These are phyloP conservation scores for Callyntrura sp. DNA, from an alignment of 2,888 invertebrate genomes.

Conservation along the genomic window DNA sequence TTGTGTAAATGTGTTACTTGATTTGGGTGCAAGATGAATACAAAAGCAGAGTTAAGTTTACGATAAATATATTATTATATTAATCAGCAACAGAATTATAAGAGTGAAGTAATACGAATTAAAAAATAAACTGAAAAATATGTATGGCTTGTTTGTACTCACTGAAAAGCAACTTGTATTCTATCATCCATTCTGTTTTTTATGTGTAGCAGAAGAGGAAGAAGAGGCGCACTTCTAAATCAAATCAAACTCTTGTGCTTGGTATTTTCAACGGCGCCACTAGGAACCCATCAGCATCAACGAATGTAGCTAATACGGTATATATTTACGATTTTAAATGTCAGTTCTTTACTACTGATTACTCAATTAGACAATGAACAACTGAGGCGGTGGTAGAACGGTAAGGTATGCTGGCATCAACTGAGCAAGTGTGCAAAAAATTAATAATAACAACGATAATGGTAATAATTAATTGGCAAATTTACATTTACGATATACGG, in stretches of 20 bases:
- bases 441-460: no score
- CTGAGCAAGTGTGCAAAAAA: no score
- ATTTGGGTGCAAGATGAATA: no score
- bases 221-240: neutral
- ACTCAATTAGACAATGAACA: neutral
- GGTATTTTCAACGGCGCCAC: neutral
- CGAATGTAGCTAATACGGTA: neutral
- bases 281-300: neutral
- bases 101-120: neutral
- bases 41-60: no score
- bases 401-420: no score
- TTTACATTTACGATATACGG: no score
- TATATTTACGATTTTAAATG: neutral
- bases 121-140: constrained; percentile 65
- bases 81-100: neutral
- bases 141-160: constrained; percentile 73
- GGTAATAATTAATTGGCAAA: no score
- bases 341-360: neutral
- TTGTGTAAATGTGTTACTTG: neutral
- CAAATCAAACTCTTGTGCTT: neutral
- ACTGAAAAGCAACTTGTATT: constrained; percentile 83
- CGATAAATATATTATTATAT: neutral
- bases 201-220: constrained; percentile 5
- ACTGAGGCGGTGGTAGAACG: no score
- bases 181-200: constrained; percentile 74